Conservation (phyloP, 2,113 vertebrate species). For the Podilymbus podiceps region DNA sequence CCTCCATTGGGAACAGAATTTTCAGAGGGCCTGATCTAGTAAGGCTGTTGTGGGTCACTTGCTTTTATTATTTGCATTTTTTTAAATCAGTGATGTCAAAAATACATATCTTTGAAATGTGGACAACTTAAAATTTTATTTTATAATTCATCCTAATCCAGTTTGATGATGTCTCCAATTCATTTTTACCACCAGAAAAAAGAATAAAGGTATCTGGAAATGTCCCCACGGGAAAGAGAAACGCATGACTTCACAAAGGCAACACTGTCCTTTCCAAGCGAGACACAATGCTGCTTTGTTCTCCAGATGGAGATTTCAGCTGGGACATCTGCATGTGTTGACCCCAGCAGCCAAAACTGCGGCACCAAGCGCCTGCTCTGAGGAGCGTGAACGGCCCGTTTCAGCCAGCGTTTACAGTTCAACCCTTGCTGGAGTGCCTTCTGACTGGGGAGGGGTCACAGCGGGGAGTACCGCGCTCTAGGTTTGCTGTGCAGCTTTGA, state of each 20-base stretch:
- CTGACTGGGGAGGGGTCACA: neutral
- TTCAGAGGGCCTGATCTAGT: neutral
- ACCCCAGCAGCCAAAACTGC: neutral
- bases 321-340: neutral
- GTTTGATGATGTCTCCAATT: neutral
- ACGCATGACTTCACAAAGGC: neutral
- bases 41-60: neutral
- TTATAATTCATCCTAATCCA: neutral
- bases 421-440: neutral
- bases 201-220: neutral
- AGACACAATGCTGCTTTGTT: neutral
- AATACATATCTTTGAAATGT: neutral
- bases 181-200: neutral
- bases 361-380: neutral
- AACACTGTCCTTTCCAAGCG: neutral
- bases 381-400: neutral
- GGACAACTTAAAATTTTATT: neutral
- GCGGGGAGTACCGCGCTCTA: rapidly evolving
- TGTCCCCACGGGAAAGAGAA: neutral
- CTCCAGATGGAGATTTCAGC: neutral
- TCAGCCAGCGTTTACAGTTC: neutral
- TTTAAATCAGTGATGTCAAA: neutral
- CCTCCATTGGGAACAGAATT: rapidly evolving
- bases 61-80: neutral
- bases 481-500: neutral